Conservation (phyloP, 2,797 vertebrate genomes). For the Vespertilio murinus region DNA sequence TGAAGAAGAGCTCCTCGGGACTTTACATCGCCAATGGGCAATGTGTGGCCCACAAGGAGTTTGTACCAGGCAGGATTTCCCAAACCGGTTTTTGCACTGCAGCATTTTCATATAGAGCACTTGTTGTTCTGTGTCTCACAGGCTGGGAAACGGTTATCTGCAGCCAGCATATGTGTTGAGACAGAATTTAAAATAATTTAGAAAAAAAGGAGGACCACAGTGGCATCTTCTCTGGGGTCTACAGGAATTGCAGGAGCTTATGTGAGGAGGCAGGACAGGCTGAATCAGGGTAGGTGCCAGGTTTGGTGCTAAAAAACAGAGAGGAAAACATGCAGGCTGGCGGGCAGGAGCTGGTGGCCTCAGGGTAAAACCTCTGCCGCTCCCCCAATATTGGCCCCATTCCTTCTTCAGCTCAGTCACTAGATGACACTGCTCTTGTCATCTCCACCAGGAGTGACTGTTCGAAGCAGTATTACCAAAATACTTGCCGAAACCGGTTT, state of each 20-base stretch:
- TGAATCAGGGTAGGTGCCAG: neutral
- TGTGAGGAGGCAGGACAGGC: neutral
- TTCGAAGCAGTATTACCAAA: neutral
- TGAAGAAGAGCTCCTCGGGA: neutral
- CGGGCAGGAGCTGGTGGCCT: neutral
- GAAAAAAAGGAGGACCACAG: neutral
- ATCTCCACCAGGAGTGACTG: neutral
- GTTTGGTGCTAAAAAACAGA: neutral
- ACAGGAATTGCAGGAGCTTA: neutral
- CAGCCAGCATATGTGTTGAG: neutral
- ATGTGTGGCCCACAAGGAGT: accelerated
- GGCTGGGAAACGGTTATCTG: neutral
- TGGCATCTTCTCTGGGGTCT: neutral
- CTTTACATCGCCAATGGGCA: neutral
- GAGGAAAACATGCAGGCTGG: neutral
- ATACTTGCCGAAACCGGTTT: too few species aligned
- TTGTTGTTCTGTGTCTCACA: neutral
- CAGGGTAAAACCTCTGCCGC: neutral
- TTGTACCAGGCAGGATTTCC: neutral
- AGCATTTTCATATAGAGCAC: neutral
- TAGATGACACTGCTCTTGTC: neutral
- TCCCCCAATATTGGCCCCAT: too few species aligned
- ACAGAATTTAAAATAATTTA: slow-evolving; percentile 8
- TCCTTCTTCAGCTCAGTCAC: neutral
- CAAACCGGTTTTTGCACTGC: neutral